Evolutionary conservation across 1,140 invertebrate genomes (phyloP), one percentile per base, ranked within the genome.

Genomic region (Arctopsyche grandis): DNA sequence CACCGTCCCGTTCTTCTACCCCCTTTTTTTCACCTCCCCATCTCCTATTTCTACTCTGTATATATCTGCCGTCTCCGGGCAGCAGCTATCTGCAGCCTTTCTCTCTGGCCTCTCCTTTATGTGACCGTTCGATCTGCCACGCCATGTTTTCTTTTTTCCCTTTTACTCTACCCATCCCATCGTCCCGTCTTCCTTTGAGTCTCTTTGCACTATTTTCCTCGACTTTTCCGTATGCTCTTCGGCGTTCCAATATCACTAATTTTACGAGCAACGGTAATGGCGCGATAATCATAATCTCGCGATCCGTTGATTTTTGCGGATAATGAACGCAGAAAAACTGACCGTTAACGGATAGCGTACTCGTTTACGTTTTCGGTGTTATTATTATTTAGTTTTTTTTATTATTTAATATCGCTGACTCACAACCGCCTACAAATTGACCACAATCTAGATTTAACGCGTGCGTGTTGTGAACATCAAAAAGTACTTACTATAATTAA

Each of bases 121-220:
- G 74, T 77, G 48, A 77, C 77, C 58, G 81, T 82, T 82, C 81
- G 81, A 82, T 82, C 81, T 82, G 69, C 74, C 69, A 16, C 75
- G 81, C 81, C 77, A 76, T 79, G 56, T 82, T 82, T 78, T 75
- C 77, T 78, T 82, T 79, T 69, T 24, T 63, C 29, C n/a, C 22
- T 58, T 76, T 58, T 46, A 21, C 58, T 60, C 26, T 52, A 9
- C 9, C 74, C 14, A 56, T 46, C 46, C 38, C 21, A 5, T 71
- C 21, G 12, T 52, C 22, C 70, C 21, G 43, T 74, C 16, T 21
- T 74, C 46, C 21, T 22, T 70, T n/a, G 44, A 74, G 44, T 16
- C 48, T 46, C 44, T 74, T 52, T 74, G 5, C 70, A 46, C 38
- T 52, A 14, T 52, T 52, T 16, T 52, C 16, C 10, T 10, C 48